Evolutionary conservation across 2,888 invertebrate species (phyloP), one percentile per base, ranked within the genome.

Genomic region (Xanthia icteritia): DNA sequence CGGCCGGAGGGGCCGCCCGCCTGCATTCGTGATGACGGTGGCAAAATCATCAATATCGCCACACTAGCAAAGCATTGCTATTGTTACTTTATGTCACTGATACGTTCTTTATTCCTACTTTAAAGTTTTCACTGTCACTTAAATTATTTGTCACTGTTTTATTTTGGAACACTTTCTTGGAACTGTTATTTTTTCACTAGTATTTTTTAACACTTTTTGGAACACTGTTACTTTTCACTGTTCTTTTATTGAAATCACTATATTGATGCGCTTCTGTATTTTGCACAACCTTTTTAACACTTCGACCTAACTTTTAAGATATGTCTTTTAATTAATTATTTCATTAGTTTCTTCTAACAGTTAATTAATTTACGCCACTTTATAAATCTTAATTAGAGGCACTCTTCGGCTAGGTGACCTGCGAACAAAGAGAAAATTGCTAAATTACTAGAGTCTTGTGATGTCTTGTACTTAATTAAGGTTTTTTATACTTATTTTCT

Each of bases 1-100:
- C 95, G 95, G 94, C 94, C 94, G 86, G 85, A 81, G 78, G 92
- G 93, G 93, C 94, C 93, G 91, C 84, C 85, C 91, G 93, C 92
- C 95, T 91, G 92, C 96, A 95, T 95, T 90, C 94, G 95, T 92
- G 90, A 78, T 86, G 90, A 92, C 89, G 88, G 86, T 89, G 89
- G 84, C 86, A 91, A 89, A 92, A 94, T 92, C 95, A 95, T 94
- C 92, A 94, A 94, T 91, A 83, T 82, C 88, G 81, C 84, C 88
- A 88, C 90, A 82, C 89, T 92, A 92, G 82, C 83, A 79, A 77
- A 83, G 77, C 87, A 87, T 87, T 87, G 82, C 89, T 84, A 81
- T 77, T 81, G 76, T 72, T 80, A 66, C 23, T 72, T 56, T 23
- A 51, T 42, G 13, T 58, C 68, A 27, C 51, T 70, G 31, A 27